Evolutionary conservation across 2,888 invertebrate genomes (phyloP).

Genomic region (Torymus tubicola): DNA sequence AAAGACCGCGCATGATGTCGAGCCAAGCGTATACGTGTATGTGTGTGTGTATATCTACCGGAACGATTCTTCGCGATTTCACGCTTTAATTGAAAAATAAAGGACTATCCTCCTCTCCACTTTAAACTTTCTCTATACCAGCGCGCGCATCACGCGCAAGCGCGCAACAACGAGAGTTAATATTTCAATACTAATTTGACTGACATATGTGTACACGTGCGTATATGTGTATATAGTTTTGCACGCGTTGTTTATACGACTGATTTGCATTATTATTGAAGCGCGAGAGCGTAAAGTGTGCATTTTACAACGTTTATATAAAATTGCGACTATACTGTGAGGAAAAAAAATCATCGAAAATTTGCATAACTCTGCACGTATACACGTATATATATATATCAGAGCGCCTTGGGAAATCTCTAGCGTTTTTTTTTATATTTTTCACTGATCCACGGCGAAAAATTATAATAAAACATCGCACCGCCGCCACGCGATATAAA

Average conservation of each 20-base stretch:
- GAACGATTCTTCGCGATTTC: constrained; percentile 44
- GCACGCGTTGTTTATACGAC: too few species aligned
- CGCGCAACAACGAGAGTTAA: constrained; percentile 8
- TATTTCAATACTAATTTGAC: constrained; percentile 50
- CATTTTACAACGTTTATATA: neutral
- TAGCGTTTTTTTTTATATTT: too few species aligned
- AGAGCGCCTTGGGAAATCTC: too few species aligned
- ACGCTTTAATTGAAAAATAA: constrained; percentile 57
- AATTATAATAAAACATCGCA: too few species aligned
- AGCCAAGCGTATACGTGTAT: too few species aligned
- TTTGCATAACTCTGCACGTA: too few species aligned
- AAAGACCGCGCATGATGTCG: constrained; percentile 31
- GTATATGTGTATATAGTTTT: too few species aligned
- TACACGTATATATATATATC: too few species aligned
- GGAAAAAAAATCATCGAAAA: neutral
- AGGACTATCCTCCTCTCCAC: constrained; percentile 19
- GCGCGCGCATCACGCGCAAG: neutral
- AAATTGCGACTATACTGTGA: neutral
- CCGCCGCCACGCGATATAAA: too few species aligned
- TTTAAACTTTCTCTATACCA: constrained; percentile 30
- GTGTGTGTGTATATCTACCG: constrained; percentile 15
- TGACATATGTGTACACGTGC: neutral
- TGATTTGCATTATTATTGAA: too few species aligned
- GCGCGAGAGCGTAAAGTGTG: too few species aligned
- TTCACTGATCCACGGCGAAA: too few species aligned